Evolutionary conservation across 53 echinoderm and acorn worm species (phyloP), one percentile per base, ranked within the genome.

Genomic region (Crossaster papposus): DNA sequence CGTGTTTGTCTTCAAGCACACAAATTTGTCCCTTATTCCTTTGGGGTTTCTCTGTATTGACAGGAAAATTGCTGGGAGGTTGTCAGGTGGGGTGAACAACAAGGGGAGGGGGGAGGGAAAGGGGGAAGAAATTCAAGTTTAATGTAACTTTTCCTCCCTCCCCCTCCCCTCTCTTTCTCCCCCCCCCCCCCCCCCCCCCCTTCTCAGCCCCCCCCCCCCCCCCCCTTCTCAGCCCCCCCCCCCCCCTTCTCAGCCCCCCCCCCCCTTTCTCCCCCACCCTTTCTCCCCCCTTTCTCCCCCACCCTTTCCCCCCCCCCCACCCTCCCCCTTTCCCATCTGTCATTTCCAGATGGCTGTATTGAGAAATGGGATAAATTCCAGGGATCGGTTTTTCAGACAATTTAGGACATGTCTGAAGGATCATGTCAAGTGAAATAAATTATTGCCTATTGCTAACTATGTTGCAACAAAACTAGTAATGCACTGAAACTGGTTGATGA

Each of bases 311-410:
- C 20, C 14, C 17, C 10, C 64, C 54, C 65, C 65, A 12, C 12
- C 26, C 52, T 14, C 52, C 9, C 9, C 9, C 9, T 44, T 44
- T 44, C 2, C 2, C 2, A 2, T 9, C 44, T n/a, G n/a, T 44
- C 44, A 44, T 83, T 83, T 44, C 18, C 35, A 22, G 70, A 73
- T 72, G 26, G 73, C 85, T 85, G 70, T 83, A 50, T 83, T 70
- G 83, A 50, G 71, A 23, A 37, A 68, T 70, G 23, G 83, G 50
- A 68, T 83, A 70, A 70, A 83, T 70, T 83, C 70, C 38, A 29
- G 36, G 68, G 37, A 30, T 68, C 38, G 24, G 51, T 51, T 44
- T 20, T 62, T 62, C 29, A 52, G 55, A 81, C 81, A 58, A 51
- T 79, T 26, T 51, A 20, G 31, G 54, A 63, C 81, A 81, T 1